Evolutionary conservation across 30 jellyfish, hydroid and myxozoan species (phyloP), one percentile per base, ranked within the genome.

Genomic region (Aurelia coerulea): DNA sequence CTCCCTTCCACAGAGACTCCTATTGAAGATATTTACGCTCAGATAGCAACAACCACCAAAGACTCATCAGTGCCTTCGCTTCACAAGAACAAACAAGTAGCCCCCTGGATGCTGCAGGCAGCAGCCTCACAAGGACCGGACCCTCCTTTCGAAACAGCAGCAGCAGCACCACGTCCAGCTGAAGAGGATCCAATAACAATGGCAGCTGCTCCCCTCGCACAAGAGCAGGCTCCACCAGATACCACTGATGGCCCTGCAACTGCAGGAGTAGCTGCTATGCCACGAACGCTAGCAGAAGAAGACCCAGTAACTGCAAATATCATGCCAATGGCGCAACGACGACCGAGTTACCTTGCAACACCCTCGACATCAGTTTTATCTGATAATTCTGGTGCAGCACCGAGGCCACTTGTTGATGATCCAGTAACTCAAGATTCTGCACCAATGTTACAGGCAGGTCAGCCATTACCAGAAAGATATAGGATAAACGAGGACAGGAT

Each of bases 101-200:
- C 63, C 12, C 76, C 93, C 2, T 84, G 93, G 93, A 84, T 73
- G 87, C 32, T 33, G 62, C 65, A 33, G 52, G 87, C 93, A 1
- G 81, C 35, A 49, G 56, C 29, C 1, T 1, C 68, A 5, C 13
- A 35, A 12, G 73, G 39, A 14, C 39, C 80, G 1, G 62, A 54
- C 39, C 80, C 80, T 7, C 80, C 32, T 7, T 19, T 12, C 14
- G 60, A 64, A 11, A 13, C 80, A 15, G 56, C 78, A 4, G 73
- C 72, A 14, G 78, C 50, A 46, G 62, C 78, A 67, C 89, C 89
- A 13, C 52, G 19, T 9, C 73, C 74, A 52, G 86, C 74, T 18
- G 86, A 10, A 35, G 89, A 79, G 65, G 89, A 79, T 33, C 82
- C 93, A 3, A 2, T 68, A 17, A 19, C 59, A 31, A 63, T 9